Percentiles rank a stretch among this genome's conserved stretches.
These are phyloP conservation scores for Barypeithes pellucidus DNA, from an alignment of 2,888 invertebrate genomes.

Conservation along the genomic window DNA sequence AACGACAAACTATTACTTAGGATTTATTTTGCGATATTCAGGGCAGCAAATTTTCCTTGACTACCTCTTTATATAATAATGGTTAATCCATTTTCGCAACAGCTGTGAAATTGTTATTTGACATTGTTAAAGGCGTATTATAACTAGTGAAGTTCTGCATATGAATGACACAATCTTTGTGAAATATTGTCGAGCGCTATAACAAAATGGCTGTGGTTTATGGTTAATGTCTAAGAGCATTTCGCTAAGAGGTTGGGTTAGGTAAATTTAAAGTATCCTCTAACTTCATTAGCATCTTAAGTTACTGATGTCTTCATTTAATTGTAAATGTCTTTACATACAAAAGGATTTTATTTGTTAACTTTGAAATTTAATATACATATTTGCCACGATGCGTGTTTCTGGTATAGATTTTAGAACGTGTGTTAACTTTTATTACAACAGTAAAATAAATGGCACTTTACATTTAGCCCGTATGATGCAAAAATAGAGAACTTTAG, in stretches of 20 bases:
- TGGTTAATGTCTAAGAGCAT: conserved; percentile 38
- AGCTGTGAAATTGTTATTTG: conserved; percentile 55
- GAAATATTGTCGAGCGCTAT: conserved; percentile 32
- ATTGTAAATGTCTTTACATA: conserved; percentile 49
- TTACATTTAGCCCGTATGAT: neutral
- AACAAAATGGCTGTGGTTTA: conserved; percentile 37
- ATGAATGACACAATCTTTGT: conserved; percentile 43
- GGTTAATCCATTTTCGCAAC: conserved; percentile 52
- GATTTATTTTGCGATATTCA: conserved; percentile 39
- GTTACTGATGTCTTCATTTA: conserved; percentile 48
- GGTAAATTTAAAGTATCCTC: conserved; percentile 49
- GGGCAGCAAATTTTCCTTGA: conserved; percentile 51
- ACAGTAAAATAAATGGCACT: neutral
- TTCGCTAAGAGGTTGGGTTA: conserved; percentile 33
- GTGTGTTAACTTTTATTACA: conserved; percentile 16
- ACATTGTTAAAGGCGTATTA: conserved; percentile 52
- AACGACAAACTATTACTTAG: conserved; percentile 27
- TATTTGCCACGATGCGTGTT: conserved; percentile 13
- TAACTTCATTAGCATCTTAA: conserved; percentile 40
- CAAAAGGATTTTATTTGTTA: conserved; percentile 38
- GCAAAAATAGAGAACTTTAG: neutral
- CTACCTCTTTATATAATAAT: conserved; percentile 47
- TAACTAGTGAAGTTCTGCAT: conserved; percentile 39
- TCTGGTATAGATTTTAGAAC: neutral
- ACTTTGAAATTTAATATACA: conserved; percentile 47